Conservation (phyloP, 2,797 vertebrate species). For the Triplophysa yarkandensis region DNA sequence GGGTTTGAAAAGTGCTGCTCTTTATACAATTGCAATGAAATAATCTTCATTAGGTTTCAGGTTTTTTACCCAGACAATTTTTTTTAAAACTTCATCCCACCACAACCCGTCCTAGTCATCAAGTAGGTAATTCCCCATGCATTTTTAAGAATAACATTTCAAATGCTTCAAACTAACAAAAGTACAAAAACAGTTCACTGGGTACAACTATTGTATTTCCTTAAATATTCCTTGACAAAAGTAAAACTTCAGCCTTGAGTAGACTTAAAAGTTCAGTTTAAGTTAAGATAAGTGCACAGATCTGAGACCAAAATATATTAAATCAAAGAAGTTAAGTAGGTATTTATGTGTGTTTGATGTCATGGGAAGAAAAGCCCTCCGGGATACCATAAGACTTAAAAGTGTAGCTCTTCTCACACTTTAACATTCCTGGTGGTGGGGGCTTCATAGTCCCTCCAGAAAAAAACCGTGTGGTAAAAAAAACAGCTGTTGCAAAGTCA, state of each 20-base stretch:
- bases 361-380: conserved; percentile 31
- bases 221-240: neutral
- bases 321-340: conserved; percentile 16
- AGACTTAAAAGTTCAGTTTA: neutral
- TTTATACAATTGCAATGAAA: too few relatives aligned
- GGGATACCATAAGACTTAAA: conserved; percentile 4
- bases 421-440: conserved; percentile 27
- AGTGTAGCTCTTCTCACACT: conserved; percentile 9
- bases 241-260: neutral
- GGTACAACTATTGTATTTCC: neutral
- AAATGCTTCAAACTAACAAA: neutral
- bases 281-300: conserved; percentile 5
- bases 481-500: conserved; percentile 58
- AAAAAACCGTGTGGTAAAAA: conserved; percentile 29
- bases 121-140: neutral
- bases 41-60: too few relatives aligned
- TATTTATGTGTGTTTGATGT: conserved; percentile 23
- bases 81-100: too few relatives aligned
- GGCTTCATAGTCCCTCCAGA: conserved; percentile 24
- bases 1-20: neutral
- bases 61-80: too few relatives aligned
- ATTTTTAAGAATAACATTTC: neutral
- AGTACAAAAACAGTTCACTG: neutral
- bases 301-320: conserved; percentile 18
- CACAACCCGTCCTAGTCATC: neutral